Evolutionary conservation across 2,113 vertebrate genomes (phyloP).

Genomic region (Hystrix cristata): DNA sequence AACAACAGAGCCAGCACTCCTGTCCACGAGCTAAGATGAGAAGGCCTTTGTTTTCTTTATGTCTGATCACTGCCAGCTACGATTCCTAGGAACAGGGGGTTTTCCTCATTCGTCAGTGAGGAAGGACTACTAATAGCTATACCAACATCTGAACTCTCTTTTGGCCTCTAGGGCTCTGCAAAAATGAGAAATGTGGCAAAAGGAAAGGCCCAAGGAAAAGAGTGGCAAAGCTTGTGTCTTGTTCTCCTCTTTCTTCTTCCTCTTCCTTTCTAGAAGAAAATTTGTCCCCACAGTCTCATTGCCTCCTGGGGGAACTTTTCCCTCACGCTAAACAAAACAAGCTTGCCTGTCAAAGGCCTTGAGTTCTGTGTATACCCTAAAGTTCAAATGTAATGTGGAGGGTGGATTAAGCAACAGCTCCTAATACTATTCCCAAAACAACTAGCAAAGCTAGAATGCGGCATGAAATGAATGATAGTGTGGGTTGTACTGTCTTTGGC

Average conservation of each 20-base stretch:
- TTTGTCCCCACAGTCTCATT: not conserved
- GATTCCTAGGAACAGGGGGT: not conserved
- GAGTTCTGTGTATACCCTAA: not conserved
- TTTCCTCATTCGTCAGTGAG: not conserved
- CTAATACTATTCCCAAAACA: constrained; percentile 35
- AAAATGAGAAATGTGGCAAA: constrained; percentile 10
- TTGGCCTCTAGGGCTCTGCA: not conserved
- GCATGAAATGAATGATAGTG: not conserved
- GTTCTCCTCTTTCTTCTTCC: not conserved
- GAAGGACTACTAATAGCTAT: not conserved
- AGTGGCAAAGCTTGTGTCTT: constrained; percentile 6
- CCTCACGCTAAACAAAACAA: constrained; percentile 41
- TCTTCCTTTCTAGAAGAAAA: constrained; percentile 41
- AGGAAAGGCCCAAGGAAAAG: not conserved
- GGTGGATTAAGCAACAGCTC: constrained; percentile 14
- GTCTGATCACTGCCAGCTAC: not conserved
- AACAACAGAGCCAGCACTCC: not conserved
- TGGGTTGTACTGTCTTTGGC: not conserved
- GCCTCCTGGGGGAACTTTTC: not conserved
- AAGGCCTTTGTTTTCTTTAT: constrained; percentile 6
- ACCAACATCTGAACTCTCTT: constrained; percentile 13
- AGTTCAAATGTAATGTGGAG: constrained; percentile 50
- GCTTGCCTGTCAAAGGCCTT: constrained; percentile 2
- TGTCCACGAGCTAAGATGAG: not conserved
- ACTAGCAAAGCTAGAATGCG: not conserved